These are phyloP conservation scores for Megathymus violae DNA, from an alignment of 1,140 invertebrate species.

Conservation along the genomic window DNA sequence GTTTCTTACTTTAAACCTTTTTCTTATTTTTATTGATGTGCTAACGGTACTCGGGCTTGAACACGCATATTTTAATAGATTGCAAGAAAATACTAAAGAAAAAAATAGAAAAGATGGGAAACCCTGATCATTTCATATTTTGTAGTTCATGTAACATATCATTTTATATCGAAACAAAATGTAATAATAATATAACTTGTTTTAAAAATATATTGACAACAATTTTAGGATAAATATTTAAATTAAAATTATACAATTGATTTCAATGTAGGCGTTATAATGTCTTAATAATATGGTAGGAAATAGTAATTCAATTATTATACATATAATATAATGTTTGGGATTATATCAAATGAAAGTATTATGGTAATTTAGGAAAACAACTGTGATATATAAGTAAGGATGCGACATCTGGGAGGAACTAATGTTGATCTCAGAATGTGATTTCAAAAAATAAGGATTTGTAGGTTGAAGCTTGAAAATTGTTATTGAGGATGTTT, in stretches of 20 bases:
- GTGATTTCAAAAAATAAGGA: conserved; percentile 61
- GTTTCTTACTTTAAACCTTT: conserved; percentile 1
- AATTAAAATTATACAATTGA: conserved; percentile 41
- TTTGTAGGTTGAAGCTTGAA: conserved; percentile 40
- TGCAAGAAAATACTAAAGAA: conserved; percentile 38
- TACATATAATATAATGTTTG: conserved; percentile 32
- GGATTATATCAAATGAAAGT: conserved; percentile 62
- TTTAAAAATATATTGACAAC: conserved; percentile 40
- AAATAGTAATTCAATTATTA: conserved; percentile 39
- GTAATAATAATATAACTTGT: conserved; percentile 34
- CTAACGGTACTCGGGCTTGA: conserved; percentile 61
- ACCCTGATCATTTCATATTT: conserved; percentile 64
- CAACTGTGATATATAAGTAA: conserved; percentile 78
- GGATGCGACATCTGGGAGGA: conserved; percentile 73
- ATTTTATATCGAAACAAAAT: conserved; percentile 48
- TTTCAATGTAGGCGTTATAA: conserved; percentile 61
- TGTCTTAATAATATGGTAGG: conserved; percentile 51
- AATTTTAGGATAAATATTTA: conserved; percentile 39
- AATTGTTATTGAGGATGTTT: conserved; percentile 34
- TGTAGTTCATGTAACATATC: conserved; percentile 65
- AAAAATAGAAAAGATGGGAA: conserved; percentile 38
- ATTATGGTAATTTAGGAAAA: conserved; percentile 77
- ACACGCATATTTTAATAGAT: conserved; percentile 31
- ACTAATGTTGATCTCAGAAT: conserved; percentile 73
- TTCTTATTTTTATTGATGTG: conserved; percentile 52